Percentiles rank a stretch among this genome's conserved stretches.
phyloP scores from a whole-genome alignment of 2,888 invertebrate species.

The Arctia plantaginis region DNA sequence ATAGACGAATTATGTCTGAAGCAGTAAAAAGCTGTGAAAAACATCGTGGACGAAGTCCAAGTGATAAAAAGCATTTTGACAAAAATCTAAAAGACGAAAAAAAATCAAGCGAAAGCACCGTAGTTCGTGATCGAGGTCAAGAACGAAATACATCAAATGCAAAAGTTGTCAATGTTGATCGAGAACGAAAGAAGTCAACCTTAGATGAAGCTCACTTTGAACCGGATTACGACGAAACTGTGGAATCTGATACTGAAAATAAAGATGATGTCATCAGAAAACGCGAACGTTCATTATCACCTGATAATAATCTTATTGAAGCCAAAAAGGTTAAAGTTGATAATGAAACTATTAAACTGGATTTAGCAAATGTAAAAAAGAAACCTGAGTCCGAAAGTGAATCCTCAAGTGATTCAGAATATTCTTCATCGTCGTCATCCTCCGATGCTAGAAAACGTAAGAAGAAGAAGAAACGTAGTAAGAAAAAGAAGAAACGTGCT shows the following conservation, averaged over 20 bases:
- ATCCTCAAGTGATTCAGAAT: slow-evolving; percentile 79
- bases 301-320: slow-evolving; percentile 60
- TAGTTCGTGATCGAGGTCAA: slow-evolving; percentile 46
- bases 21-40: slow-evolving; percentile 63
- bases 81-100: slow-evolving; percentile 68
- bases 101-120: slow-evolving; percentile 45
- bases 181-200: slow-evolving; percentile 88
- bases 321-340: slow-evolving; percentile 73
- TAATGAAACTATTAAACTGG: slow-evolving; percentile 81
- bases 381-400: slow-evolving; percentile 80
- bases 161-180: slow-evolving; percentile 62
- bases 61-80: slow-evolving; percentile 64
- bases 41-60: slow-evolving; percentile 59
- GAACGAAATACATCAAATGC: slow-evolving; percentile 60
- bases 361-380: slow-evolving; percentile 81
- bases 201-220: slow-evolving; percentile 91
- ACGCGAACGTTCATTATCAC: slow-evolving; percentile 73
- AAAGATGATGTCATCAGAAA: slow-evolving; percentile 84
- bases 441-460: slow-evolving; percentile 86
- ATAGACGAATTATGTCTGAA: slow-evolving; percentile 65
- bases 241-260: slow-evolving; percentile 87
- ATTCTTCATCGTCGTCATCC: slow-evolving; percentile 82
- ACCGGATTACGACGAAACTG: slow-evolving; percentile 90
- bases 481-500: slow-evolving; percentile 87
- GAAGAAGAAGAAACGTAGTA: slow-evolving; percentile 88